These are phyloP conservation scores for Pipistrellus pipistrellus DNA, from an alignment of 2,797 vertebrate genomes.

Conservation along the genomic window DNA sequence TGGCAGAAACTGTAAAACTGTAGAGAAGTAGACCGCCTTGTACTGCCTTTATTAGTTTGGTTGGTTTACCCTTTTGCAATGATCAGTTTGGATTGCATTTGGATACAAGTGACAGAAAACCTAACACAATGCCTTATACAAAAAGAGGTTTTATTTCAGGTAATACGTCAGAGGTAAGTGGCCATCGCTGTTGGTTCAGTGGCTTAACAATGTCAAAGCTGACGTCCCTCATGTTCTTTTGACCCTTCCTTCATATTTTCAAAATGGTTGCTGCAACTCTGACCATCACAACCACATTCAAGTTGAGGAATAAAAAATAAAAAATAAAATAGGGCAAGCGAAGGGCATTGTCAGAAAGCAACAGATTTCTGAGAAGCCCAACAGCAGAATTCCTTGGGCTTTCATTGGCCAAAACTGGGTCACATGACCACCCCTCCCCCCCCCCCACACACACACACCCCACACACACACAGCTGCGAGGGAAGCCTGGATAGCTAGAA, in stretches of 20 bases:
- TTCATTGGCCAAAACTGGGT: not conserved
- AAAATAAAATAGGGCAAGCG: not conserved
- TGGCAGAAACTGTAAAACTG: not conserved
- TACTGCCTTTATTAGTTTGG: not conserved
- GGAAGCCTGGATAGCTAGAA: not conserved
- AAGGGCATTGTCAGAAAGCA: not conserved
- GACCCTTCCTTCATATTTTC: not conserved
- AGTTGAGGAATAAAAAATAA: not conserved
- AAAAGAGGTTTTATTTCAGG: not conserved
- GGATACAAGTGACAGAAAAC: not conserved
- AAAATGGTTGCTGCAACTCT: not conserved
- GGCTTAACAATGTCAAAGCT: not conserved
- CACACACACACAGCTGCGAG: not conserved
- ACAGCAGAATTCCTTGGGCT: not conserved
- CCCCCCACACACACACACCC: too few species aligned
- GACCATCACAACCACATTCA: not conserved
- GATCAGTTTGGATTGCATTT: not conserved
- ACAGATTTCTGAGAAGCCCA: not conserved
- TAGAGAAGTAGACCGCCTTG: not conserved
- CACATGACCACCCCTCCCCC: rapidly evolving
- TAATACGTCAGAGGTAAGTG: not conserved
- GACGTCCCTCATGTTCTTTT: not conserved
- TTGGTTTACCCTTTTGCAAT: not conserved
- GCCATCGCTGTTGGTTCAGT: not conserved
- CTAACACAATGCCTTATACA: not conserved